phyloP scores from a whole-genome alignment of 1,140 invertebrate genomes.

The Lasioglossum baleicum region DNA sequence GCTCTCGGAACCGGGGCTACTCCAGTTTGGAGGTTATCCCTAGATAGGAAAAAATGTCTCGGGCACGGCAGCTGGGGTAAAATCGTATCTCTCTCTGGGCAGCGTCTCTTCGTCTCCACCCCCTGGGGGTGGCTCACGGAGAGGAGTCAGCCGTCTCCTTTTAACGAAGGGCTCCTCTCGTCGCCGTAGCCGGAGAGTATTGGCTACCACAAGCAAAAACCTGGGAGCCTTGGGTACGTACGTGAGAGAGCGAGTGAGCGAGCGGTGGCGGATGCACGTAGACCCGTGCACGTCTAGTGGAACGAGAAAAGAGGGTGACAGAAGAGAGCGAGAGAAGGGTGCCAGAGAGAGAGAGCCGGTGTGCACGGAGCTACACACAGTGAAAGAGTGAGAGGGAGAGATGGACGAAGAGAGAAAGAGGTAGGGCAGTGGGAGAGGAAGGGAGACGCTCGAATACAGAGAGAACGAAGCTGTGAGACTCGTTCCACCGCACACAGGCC shows the following conservation, averaged over 20 bases:
- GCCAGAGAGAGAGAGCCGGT: conserved; percentile 11
- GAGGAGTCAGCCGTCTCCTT: not conserved
- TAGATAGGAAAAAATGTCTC: conserved; percentile 68
- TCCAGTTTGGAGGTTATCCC: conserved; percentile 67
- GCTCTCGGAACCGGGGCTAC: conserved; percentile 54
- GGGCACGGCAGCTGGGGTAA: conserved; percentile 66
- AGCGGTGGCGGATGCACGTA: conserved; percentile 32
- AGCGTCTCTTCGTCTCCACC: conserved; percentile 6
- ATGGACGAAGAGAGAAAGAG: not conserved
- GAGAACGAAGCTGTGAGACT: conserved; percentile 58
- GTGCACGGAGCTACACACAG: conserved; percentile 45
- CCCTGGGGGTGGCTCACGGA: not conserved
- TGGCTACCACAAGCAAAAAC: conserved; percentile 68
- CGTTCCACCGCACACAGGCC: conserved; percentile 66
- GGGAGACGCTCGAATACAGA: conserved; percentile 54
- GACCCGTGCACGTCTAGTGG: conserved; percentile 34
- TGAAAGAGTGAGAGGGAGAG: conserved; percentile 45
- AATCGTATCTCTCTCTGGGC: conserved; percentile 61
- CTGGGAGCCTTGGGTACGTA: conserved; percentile 49
- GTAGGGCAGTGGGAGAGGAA: not conserved
- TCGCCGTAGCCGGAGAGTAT: conserved; percentile 63
- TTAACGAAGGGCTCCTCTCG: conserved; percentile 55
- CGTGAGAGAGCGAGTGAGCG: conserved; percentile 22
- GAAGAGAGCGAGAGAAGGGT: conserved; percentile 25
- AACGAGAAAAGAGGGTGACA: conserved; percentile 56